A percentile compares a stretch with the other conserved stretches of the same genome.
These are phyloP conservation scores for Craniophora ligustri DNA, from an alignment of 2,888 invertebrate genomes.

Conservation along the genomic window DNA sequence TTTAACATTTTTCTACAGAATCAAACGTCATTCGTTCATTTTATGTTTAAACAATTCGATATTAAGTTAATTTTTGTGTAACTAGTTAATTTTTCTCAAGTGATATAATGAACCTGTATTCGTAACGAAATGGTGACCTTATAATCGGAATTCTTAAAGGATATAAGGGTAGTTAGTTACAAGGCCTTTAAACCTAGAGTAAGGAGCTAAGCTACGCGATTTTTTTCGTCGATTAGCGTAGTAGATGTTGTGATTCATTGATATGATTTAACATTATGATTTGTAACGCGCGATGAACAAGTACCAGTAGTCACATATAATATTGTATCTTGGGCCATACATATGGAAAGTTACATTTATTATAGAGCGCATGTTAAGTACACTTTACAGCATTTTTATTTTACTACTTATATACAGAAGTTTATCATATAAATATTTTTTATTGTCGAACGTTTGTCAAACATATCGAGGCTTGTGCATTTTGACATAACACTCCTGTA, in stretches of 20 bases:
- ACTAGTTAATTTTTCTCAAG: slow-evolving; percentile 84
- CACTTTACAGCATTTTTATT: slow-evolving; percentile 68
- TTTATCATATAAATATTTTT: slow-evolving; percentile 56
- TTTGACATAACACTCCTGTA: slow-evolving; percentile 22
- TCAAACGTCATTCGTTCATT: slow-evolving; percentile 68
- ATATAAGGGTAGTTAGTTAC: slow-evolving; percentile 85
- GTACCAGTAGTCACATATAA: slow-evolving; percentile 58
- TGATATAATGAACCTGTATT: slow-evolving; percentile 84
- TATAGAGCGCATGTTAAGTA: slow-evolving; percentile 67
- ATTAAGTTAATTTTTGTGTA: slow-evolving; percentile 73
- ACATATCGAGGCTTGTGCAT: slow-evolving; percentile 65
- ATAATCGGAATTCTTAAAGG: slow-evolving; percentile 85
- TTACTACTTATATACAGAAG: slow-evolving; percentile 55
- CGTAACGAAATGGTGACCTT: slow-evolving; percentile 85
- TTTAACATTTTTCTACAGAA: slow-evolving; percentile 84
- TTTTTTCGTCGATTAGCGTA: slow-evolving; percentile 74
- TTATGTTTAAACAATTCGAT: slow-evolving; percentile 66
- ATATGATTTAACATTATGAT: slow-evolving; percentile 65
- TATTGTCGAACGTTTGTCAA: slow-evolving; percentile 62
- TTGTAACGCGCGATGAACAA: slow-evolving; percentile 65
- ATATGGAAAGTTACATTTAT: slow-evolving; percentile 69
- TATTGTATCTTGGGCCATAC: slow-evolving; percentile 73
- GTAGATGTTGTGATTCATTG: slow-evolving; percentile 74
- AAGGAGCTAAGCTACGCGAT: slow-evolving; percentile 77
- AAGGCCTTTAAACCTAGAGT: slow-evolving; percentile 83